Base-by-base conservation (phyloP, 2,113 vertebrate species). In the Platichthys stellatus region DNA sequence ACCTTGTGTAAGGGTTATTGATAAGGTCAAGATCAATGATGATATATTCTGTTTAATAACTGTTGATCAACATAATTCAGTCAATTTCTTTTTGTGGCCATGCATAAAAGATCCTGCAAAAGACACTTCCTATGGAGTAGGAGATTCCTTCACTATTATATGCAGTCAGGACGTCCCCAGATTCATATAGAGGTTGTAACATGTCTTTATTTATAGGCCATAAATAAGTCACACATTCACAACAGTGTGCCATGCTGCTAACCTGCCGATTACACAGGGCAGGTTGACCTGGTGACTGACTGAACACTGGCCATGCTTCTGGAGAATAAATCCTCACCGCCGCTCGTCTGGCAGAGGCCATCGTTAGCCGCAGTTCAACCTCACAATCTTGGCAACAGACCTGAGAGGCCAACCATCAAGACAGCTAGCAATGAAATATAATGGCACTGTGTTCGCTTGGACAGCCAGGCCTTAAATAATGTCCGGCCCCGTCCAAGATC, bases 381-480 rank as follows among this genome's bases (percentile, higher is more conserved):
- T 38, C 71, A 63, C 72, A 69, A 57, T 72, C 57, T 80, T 72
- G 76, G 80, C 84, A 72, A 45, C 62, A 61, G 61, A n/a, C 68
- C 64, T 7, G 78, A 82, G 71, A 68, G 79, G 79, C 51, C 47
- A 71, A 77, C 65, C 76, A 79, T 63, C 71, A 24, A 70, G 66
- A 64, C 69, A 59, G 60, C 81, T 40, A 75, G 68, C 69, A 5
- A 73, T 70, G 74, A 80, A 66, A 77, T 74, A 70, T 79, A 73
- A 75, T 68, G 84, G 69, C 81, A 76, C 67, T 45, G 56, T 15
- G 24, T 69, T 89, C n/a, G 24, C 78, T 89, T 83, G 87, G 78
- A 87, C 56, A 85, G 80, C 79, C 14, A 54, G 49, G 79, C 64
- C 87, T 88, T 71, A 88, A 89, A 91, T 83, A 89, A 84, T 68